These are phyloP conservation scores for Ardeotis arabs DNA, from an alignment of 2,113 vertebrate genomes.

Conservation along the genomic window DNA sequence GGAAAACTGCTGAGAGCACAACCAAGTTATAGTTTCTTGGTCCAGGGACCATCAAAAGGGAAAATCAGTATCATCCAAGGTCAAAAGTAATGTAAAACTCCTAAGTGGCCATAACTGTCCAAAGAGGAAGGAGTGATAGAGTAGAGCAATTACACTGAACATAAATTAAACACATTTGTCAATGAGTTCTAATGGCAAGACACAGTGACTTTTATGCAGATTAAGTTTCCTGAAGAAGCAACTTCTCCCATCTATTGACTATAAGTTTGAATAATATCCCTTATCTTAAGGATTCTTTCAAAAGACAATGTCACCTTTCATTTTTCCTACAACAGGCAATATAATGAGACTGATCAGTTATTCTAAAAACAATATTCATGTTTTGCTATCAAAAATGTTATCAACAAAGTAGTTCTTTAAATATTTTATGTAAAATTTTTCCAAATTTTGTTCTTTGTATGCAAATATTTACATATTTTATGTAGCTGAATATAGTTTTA, in stretches of 20 bases:
- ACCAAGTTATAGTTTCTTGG: background rate
- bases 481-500: background rate
- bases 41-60: background rate
- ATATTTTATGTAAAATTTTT: background rate
- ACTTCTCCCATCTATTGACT: background rate
- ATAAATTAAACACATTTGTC: constrained; percentile 46
- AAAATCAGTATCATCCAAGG: constrained; percentile 9
- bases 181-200: background rate
- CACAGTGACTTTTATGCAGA: background rate
- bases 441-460: background rate
- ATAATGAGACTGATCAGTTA: background rate
- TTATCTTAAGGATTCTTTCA: background rate
- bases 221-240: background rate
- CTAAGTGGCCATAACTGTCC: constrained; percentile 33
- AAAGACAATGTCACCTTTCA: background rate
- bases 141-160: background rate
- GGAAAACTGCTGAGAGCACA: background rate
- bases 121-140: constrained; percentile 28
- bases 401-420: background rate
- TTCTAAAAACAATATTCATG: background rate
- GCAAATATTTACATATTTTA: background rate
- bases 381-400: background rate
- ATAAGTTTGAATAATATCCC: background rate
- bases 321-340: background rate
- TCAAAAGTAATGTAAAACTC: constrained; percentile 28